Evolutionary conservation across 2,797 vertebrate genomes (phyloP).

Genomic region (Morus bassanus): DNA sequence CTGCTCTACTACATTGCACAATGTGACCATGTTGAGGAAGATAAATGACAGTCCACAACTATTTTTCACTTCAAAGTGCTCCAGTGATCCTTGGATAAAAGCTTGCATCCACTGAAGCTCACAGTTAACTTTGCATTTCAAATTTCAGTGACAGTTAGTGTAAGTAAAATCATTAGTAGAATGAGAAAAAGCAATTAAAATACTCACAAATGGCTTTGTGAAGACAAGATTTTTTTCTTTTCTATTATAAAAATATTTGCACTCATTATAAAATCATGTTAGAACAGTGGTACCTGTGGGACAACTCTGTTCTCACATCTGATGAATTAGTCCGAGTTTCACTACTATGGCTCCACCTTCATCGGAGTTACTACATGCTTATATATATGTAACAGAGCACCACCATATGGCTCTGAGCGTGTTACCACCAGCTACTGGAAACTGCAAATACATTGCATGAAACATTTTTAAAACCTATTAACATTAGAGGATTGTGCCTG

Average conservation of each 20-base stretch:
- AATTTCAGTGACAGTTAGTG: not conserved
- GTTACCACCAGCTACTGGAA: not conserved
- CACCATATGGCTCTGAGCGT: not conserved
- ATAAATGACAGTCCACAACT: not conserved
- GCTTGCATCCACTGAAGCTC: not conserved
- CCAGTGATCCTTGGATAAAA: not conserved
- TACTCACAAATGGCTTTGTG: not conserved
- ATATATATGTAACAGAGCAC: not conserved
- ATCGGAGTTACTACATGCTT: not conserved
- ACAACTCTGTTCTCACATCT: not conserved
- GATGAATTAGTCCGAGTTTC: not conserved
- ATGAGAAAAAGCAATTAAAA: not conserved
- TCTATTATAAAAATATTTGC: not conserved
- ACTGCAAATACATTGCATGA: not conserved
- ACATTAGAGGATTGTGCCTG: too few relatives aligned
- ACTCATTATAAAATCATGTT: not conserved
- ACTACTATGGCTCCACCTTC: not conserved
- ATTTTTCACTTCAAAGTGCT: conserved; percentile 1
- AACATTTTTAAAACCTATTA: not conserved
- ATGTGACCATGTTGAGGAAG: not conserved
- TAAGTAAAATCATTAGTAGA: not conserved
- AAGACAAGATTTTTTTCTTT: not conserved
- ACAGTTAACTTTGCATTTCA: not conserved
- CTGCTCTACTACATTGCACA: not conserved
- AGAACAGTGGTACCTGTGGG: not conserved